Evolutionary conservation across 1,140 invertebrate genomes (phyloP).

Genomic region (Papilio glaucus): DNA sequence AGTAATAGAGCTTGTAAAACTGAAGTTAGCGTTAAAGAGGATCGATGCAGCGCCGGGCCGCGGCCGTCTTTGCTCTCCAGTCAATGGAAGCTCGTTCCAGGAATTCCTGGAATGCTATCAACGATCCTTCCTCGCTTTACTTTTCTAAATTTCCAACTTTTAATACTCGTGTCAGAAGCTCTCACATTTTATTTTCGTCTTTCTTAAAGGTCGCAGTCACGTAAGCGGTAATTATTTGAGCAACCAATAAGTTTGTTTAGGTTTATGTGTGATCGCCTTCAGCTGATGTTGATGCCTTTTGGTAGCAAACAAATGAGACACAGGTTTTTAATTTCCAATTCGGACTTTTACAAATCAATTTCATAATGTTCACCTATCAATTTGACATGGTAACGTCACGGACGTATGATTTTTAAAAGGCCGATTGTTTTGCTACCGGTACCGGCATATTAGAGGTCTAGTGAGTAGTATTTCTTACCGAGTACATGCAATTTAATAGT

Average conservation of each 20-base stretch:
- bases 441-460: no score
- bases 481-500: no score
- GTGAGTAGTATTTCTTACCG: no score
- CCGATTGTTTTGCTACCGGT: no score
- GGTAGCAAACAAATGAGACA: no score
- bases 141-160: conserved; percentile 3
- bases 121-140: not conserved
- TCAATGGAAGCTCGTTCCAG: not conserved
- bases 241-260: not conserved
- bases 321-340: no score
- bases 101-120: not conserved
- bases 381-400: no score
- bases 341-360: no score
- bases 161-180: not conserved
- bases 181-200: not conserved
- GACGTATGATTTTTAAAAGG: no score
- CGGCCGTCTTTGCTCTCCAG: not conserved
- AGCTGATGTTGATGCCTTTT: no score
- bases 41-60: not conserved
- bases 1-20: not conserved
- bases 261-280: no score
- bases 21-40: not conserved
- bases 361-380: no score
- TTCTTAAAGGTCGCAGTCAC: not conserved
- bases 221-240: not conserved